Evolutionary conservation across 2,888 invertebrate species (phyloP).

Genomic region (Xanthorhoe spadicearia): DNA sequence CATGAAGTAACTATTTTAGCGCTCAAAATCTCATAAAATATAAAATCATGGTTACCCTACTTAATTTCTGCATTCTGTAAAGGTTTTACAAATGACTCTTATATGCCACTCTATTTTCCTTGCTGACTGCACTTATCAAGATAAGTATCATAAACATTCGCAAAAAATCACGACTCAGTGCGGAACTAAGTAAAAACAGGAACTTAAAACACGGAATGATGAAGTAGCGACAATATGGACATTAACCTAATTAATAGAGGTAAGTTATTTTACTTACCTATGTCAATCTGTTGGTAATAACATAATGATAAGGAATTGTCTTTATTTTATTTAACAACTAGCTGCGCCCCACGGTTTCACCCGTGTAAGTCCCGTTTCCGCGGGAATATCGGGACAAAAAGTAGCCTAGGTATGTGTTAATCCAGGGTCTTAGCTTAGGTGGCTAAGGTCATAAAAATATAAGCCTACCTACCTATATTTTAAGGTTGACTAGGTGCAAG

Average conservation of each 20-base stretch:
- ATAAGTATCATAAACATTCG: conserved; percentile 24
- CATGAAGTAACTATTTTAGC: too few species aligned
- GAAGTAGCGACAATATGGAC: conserved; percentile 22
- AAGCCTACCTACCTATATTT: background rate
- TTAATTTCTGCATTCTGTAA: background rate
- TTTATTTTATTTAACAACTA: too few species aligned
- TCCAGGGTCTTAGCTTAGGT: too few species aligned
- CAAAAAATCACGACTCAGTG: conserved; percentile 36
- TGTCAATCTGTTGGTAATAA: too few species aligned
- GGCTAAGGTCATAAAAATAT: background rate
- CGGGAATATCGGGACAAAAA: too few species aligned
- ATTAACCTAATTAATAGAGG: background rate
- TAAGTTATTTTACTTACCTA: too few species aligned
- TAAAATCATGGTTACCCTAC: conserved; percentile 16
- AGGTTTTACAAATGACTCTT: too few species aligned
- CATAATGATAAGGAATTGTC: too few species aligned
- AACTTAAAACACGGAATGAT: conserved; percentile 48
- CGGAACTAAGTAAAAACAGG: conserved; percentile 53
- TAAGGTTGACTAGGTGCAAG: background rate
- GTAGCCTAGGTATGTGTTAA: too few species aligned
- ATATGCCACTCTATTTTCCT: background rate
- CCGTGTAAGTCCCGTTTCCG: too few species aligned
- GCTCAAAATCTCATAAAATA: background rate
- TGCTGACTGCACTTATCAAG: background rate
- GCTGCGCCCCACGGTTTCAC: too few species aligned